Evolutionary conservation across 2,888 invertebrate species (phyloP), one percentile per base, ranked within the genome.

Genomic region (Halictus ligatus): DNA sequence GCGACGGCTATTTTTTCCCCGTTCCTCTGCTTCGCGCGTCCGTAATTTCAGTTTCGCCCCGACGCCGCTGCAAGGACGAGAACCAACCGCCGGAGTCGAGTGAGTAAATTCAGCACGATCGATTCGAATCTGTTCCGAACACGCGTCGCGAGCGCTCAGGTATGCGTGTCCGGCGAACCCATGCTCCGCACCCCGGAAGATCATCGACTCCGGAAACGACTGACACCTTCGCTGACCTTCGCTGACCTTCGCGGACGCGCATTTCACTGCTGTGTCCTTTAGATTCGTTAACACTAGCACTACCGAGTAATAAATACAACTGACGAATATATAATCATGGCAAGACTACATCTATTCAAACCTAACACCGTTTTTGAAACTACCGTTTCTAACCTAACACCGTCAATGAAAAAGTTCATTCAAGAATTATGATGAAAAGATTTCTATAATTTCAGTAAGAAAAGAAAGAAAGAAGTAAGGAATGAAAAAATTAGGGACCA

Each of bases 1-100:
- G 86, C 86, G 81, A 83, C 77, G 67, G 81, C 81, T 76, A 86
- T 89, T 90, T 88, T 80, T 91, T 76, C 77, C 89, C 71, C 60
- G 74, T 67, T 74, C 48, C 69, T 72, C 46, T 60, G 69, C 83
- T 69, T 78, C 86, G 76, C 73, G 74, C 46, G n/a, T 18, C 40
- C 48, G 86, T 81, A 83, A 90, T 85, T 90, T 82, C 81, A 76
- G 81, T 58, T 69, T 84, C 71, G 21, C 79, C 75, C 74, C 69
- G 69, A 60, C n/a, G n/a, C 25, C 64, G 40, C 35, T 43, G 74
- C 67, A 83, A 83, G 83, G 78, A 78, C 80, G 60, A 81, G 73
- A 72, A 79, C 73, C 72, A 69, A 54, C 54, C 54, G 67, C 69
- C 29, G 40, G 40, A 73, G 58, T 25, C 76, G 54, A 77, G 88